These are phyloP conservation scores for Kryptolebias ocellatus DNA, from an alignment of 2,797 vertebrate species.

Conservation along the genomic window DNA sequence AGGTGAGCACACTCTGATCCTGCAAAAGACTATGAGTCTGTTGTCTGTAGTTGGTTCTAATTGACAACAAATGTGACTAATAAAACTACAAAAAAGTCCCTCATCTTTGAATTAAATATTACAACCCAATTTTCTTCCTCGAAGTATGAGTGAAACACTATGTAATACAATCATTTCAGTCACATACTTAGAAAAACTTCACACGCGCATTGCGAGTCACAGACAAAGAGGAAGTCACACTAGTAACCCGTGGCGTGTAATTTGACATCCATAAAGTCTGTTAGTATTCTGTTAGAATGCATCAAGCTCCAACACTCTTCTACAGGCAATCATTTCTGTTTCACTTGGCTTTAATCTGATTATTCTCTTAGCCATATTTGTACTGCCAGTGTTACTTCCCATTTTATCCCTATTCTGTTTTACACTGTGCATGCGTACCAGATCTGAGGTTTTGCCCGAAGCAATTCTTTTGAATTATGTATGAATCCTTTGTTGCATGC, in stretches of 20 bases:
- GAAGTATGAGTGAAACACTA: neutral
- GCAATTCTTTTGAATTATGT: constrained; percentile 81
- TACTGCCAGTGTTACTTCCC: constrained; percentile 74
- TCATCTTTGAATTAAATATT: neutral
- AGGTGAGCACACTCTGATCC: constrained; percentile 80
- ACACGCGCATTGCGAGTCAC: constrained; percentile 27
- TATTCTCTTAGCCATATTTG: constrained; percentile 74
- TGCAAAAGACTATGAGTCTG: neutral
- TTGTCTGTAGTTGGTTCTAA: too few species aligned
- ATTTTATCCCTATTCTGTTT: constrained; percentile 70
- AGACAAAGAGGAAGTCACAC: constrained; percentile 30
- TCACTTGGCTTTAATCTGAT: constrained; percentile 78
- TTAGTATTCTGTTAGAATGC: constrained; percentile 67
- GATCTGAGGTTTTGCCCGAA: constrained; percentile 77
- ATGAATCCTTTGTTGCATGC: constrained; percentile 78
- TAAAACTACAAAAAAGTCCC: neutral
- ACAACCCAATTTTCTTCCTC: neutral
- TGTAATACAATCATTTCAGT: neutral
- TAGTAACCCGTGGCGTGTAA: constrained; percentile 59
- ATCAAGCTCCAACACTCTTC: constrained; percentile 63
- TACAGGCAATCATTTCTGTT: constrained; percentile 68
- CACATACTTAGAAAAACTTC: constrained; percentile 12
- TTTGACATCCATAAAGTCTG: constrained; percentile 63
- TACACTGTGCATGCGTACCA: constrained; percentile 70
- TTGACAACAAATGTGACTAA: neutral